A percentile compares a stretch with the other conserved stretches of the same genome.
These are phyloP conservation scores for Zaprionus davidi DNA, from an alignment of 1,140 invertebrate species.

Conservation along the genomic window DNA sequence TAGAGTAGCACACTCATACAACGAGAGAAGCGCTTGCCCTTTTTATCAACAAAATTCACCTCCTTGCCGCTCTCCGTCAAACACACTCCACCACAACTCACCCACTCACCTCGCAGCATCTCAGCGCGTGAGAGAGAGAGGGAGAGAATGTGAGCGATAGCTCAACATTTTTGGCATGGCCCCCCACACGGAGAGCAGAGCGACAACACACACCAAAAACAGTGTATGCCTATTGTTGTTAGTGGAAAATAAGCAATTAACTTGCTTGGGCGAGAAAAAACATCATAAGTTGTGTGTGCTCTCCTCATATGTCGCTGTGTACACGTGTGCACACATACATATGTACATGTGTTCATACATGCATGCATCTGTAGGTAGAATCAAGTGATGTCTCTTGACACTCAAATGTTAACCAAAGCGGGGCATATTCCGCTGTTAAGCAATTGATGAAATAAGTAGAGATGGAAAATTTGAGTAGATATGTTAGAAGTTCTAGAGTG, in stretches of 20 bases:
- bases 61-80: not conserved
- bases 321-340: slow-evolving; percentile 4
- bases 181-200: slow-evolving; percentile 25
- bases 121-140: slow-evolving; percentile 10
- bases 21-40: slow-evolving; percentile 25
- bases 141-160: slow-evolving; percentile 26
- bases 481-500: not conserved
- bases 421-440: not conserved
- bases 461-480: not conserved
- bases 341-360: slow-evolving; percentile 10
- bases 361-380: slow-evolving; percentile 12
- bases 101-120: slow-evolving; percentile 9
- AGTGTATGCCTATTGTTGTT: slow-evolving; percentile 47
- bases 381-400: slow-evolving; percentile 15
- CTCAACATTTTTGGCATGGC: slow-evolving; percentile 54
- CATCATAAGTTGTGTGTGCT: not conserved
- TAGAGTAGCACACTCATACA: not conserved
- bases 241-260: slow-evolving; percentile 64
- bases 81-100: not conserved
- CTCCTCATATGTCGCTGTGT: not conserved
- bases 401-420: slow-evolving; percentile 6
- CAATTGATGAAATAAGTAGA: not conserved
- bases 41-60: slow-evolving; percentile 41
- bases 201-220: slow-evolving; percentile 15
- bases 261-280: slow-evolving; percentile 27